These are phyloP conservation scores for Drosophila tropicalis DNA, from an alignment of 1,140 invertebrate species.

Conservation along the genomic window DNA sequence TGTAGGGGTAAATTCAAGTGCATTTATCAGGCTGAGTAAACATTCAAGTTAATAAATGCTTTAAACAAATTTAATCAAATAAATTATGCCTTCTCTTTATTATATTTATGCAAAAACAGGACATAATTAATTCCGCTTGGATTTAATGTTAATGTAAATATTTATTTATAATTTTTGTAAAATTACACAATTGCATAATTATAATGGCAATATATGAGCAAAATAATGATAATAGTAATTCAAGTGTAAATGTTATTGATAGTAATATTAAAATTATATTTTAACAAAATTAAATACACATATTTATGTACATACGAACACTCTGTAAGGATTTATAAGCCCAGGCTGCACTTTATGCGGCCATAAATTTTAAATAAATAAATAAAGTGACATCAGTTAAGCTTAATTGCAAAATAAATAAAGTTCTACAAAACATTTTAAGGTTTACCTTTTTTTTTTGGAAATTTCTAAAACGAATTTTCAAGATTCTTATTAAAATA, in stretches of 20 bases:
- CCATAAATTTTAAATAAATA: too few species aligned
- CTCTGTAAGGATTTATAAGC: too few species aligned
- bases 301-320: too few species aligned
- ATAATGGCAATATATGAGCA: slow-evolving; percentile 8
- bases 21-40: slow-evolving; percentile 52
- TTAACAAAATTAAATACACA: too few species aligned
- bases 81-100: slow-evolving; percentile 27
- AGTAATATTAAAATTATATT: too few species aligned
- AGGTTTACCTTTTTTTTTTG: too few species aligned
- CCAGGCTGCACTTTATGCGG: too few species aligned
- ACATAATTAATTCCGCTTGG: slow-evolving; percentile 38
- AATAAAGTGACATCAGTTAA: too few species aligned
- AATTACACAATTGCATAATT: slow-evolving; percentile 36
- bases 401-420: too few species aligned
- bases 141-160: slow-evolving; percentile 52
- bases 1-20: slow-evolving; percentile 56
- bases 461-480: too few species aligned
- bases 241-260: not conserved
- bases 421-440: too few species aligned
- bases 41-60: slow-evolving; percentile 25
- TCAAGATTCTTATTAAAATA: too few species aligned
- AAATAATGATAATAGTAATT: not conserved
- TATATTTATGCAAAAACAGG: slow-evolving; percentile 16
- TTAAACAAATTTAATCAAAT: not conserved
- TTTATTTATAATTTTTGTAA: slow-evolving; percentile 37